Evolutionary conservation across 2,888 invertebrate species (phyloP).

Genomic region (Protonemura montana): DNA sequence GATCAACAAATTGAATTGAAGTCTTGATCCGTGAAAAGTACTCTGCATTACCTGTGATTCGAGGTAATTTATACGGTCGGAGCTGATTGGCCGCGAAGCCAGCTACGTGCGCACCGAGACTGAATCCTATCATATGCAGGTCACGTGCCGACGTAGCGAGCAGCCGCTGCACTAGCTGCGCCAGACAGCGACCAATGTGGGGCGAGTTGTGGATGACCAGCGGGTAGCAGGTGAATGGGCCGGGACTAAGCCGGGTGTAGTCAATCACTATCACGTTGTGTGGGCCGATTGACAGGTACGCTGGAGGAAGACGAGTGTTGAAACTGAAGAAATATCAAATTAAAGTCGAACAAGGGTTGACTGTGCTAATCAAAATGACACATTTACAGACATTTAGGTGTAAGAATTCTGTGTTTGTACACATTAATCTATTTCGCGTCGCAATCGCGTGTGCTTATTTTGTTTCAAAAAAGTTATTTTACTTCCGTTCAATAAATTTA

Average conservation of each 20-base stretch:
- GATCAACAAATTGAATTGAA: no score
- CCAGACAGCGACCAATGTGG: constrained; percentile 26
- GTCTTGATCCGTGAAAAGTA: no score
- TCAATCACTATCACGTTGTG: constrained; percentile 36
- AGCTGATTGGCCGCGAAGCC: constrained; percentile 52
- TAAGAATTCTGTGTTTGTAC: no score
- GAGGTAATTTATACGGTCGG: constrained; percentile 25
- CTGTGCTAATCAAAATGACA: no score
- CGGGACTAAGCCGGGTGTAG: constrained; percentile 9
- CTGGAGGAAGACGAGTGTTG: not conserved
- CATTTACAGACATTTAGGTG: no score
- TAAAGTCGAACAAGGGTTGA: no score
- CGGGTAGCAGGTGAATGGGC: constrained; percentile 35
- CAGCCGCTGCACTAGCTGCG: constrained; percentile 28
- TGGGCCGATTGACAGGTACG: not conserved
- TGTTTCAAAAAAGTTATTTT: no score
- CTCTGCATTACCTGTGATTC: constrained; percentile 49
- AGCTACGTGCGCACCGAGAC: constrained; percentile 55
- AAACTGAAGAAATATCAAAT: no score
- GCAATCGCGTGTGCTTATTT: no score
- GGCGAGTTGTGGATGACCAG: constrained; percentile 25
- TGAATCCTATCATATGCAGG: constrained; percentile 53
- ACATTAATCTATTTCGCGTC: no score
- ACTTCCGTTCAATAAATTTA: no score
- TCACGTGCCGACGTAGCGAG: not conserved